phyloP scores from a whole-genome alignment of 1,140 invertebrate species.

The Melitaea cinxia region DNA sequence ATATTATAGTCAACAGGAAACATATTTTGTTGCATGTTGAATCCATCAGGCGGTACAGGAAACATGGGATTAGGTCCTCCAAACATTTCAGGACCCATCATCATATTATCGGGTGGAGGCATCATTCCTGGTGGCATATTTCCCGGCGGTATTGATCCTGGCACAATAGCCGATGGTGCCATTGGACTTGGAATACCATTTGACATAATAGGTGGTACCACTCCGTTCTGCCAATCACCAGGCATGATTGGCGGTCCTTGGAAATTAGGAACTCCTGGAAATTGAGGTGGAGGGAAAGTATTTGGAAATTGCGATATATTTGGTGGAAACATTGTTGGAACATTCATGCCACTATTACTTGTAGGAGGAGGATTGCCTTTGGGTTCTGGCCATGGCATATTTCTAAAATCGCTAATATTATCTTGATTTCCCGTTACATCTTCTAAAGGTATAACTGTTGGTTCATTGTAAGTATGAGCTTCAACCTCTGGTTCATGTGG shows the following conservation, averaged over 20 bases:
- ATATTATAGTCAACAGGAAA: constrained; percentile 74
- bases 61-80: constrained; percentile 74
- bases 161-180: constrained; percentile 54
- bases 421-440: constrained; percentile 91
- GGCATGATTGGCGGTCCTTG: constrained; percentile 68
- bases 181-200: constrained; percentile 59
- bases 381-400: constrained; percentile 91
- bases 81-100: constrained; percentile 82
- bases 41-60: constrained; percentile 62
- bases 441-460: constrained; percentile 92
- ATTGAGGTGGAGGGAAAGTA: constrained; percentile 66
- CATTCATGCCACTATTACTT: constrained; percentile 52
- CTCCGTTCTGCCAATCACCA: constrained; percentile 62
- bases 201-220: constrained; percentile 61
- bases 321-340: constrained; percentile 77
- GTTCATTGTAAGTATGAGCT: constrained; percentile 87
- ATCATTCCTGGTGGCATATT: constrained; percentile 65
- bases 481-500: constrained; percentile 93
- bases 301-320: constrained; percentile 77
- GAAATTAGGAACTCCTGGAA: constrained; percentile 64
- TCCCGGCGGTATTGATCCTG: constrained; percentile 57
- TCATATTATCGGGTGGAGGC: constrained; percentile 71
- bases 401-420: constrained; percentile 88
- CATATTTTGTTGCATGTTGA: constrained; percentile 74
- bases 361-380: constrained; percentile 83